Evolutionary conservation across 1,140 invertebrate genomes (phyloP).

Genomic region (Amphibalanus amphitrite): DNA sequence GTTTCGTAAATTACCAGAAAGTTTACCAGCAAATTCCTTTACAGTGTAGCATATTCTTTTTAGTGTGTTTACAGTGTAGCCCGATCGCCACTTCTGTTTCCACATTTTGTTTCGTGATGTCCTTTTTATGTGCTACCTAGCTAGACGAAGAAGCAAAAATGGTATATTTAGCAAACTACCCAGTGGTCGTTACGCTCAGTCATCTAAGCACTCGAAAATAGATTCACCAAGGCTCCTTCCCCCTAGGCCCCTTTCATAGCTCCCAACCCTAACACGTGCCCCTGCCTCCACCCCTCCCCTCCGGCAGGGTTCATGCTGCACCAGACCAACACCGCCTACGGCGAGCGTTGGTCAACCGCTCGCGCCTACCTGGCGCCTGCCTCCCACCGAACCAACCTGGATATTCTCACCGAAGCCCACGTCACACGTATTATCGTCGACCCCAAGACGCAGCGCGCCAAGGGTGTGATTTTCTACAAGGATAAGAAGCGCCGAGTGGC

Average conservation of each 20-base stretch:
- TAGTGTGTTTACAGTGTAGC: no score
- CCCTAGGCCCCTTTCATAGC: no score
- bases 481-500: neutral
- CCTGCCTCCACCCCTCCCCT: neutral
- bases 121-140: no score
- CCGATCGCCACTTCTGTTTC: no score
- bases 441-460: neutral
- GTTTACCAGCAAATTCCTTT: no score
- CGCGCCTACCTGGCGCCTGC: constrained; percentile 48
- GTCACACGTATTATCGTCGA: constrained; percentile 37
- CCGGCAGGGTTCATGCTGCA: constrained; percentile 53
- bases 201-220: neutral
- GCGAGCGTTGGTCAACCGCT: constrained; percentile 51
- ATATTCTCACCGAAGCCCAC: constrained; percentile 55
- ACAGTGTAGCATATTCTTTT: no score
- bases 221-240: neutral
- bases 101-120: no score
- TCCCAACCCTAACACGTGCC: neutral
- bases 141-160: no score
- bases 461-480: neutral
- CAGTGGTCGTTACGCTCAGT: neutral
- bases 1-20: no score
- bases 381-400: constrained; percentile 48
- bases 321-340: constrained; percentile 63
- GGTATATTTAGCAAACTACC: neutral